phyloP scores from a whole-genome alignment of 2,797 vertebrate genomes.

The Salmo trutta region DNA sequence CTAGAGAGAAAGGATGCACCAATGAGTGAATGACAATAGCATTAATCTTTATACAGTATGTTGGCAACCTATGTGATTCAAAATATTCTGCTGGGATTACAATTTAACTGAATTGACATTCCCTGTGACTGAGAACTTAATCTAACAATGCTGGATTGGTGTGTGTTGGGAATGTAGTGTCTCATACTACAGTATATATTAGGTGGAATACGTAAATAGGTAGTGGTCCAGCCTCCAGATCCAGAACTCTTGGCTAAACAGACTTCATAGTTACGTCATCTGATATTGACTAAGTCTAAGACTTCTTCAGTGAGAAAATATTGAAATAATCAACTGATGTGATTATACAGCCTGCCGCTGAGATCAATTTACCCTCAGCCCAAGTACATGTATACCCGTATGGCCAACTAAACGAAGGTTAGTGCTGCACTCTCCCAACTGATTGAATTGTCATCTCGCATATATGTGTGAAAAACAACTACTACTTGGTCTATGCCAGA shows the following conservation, averaged over 20 bases:
- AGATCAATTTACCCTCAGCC: background rate
- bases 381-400: background rate
- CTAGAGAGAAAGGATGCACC: background rate
- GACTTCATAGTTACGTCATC: background rate
- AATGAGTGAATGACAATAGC: background rate
- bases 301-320: slow-evolving; percentile 26
- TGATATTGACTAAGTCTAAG: background rate
- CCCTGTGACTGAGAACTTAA: slow-evolving; percentile 8
- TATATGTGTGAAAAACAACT: background rate
- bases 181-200: slow-evolving; percentile 2
- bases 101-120: slow-evolving; percentile 8
- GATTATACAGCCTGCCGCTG: background rate
- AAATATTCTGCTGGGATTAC: background rate
- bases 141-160: background rate
- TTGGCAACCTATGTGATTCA: background rate
- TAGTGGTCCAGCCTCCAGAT: slow-evolving; percentile 33
- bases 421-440: background rate
- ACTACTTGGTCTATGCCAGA: background rate
- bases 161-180: slow-evolving; percentile 30
- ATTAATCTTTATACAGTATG: background rate
- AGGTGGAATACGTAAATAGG: slow-evolving; percentile 31
- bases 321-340: background rate
- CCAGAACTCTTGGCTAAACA: background rate
- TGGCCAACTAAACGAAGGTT: background rate
- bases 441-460: background rate